A percentile compares a stretch with the other conserved stretches of the same genome.
Conservation (phyloP, 2,888 invertebrate genomes). For the Polyploca ridens region DNA sequence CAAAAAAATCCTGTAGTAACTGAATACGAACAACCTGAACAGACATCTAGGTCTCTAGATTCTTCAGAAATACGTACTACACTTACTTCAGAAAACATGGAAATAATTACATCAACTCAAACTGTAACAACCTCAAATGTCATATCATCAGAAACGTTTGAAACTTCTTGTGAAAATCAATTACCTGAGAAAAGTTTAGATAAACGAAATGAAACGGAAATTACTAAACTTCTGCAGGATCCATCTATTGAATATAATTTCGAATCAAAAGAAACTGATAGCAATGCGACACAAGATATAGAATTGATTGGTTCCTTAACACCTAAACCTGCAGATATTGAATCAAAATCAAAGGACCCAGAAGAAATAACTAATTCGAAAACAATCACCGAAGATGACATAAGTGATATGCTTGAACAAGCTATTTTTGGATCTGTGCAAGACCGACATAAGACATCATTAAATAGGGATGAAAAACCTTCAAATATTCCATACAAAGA, state of each 20-base stretch:
- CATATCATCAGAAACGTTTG: background rate
- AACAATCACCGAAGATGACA: slow-evolving; percentile 40
- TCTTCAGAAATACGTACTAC: background rate
- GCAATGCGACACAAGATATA: background rate
- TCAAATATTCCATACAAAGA: slow-evolving; percentile 59
- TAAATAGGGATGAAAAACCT: slow-evolving; percentile 36
- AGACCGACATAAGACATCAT: slow-evolving; percentile 66
- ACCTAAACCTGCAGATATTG: background rate
- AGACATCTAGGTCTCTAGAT: background rate
- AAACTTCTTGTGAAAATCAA: background rate
- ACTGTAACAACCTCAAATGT: background rate
- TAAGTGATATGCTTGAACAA: slow-evolving; percentile 71
- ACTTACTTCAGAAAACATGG: background rate
- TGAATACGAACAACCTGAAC: background rate
- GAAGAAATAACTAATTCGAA: slow-evolving; percentile 13
- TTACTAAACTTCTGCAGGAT: background rate
- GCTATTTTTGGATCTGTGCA: slow-evolving; percentile 87
- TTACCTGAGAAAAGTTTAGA: background rate
- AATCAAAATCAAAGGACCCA: slow-evolving; percentile 12
- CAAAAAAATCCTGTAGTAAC: background rate
- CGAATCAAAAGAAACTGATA: background rate
- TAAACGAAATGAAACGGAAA: background rate
- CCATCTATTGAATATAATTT: background rate
- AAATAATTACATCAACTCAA: background rate
- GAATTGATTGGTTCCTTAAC: background rate